These are phyloP conservation scores for Hypomecis punctinalis DNA, from an alignment of 2,888 invertebrate species.

Conservation along the genomic window DNA sequence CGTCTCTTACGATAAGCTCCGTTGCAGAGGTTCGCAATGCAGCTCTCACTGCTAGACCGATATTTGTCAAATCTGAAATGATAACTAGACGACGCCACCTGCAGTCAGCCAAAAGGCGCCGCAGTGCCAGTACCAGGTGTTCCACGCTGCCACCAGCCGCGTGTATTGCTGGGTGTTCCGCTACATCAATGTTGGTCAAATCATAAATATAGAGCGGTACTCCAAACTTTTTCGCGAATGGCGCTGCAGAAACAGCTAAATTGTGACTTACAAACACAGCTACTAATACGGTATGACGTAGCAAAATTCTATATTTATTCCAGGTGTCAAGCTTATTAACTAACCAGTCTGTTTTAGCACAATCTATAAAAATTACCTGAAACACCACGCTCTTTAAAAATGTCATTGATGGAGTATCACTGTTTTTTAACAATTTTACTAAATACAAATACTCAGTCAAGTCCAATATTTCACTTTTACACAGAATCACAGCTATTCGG, in stretches of 20 bases:
- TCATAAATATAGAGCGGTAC: not conserved
- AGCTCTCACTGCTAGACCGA: not conserved
- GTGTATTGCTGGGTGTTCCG: no score
- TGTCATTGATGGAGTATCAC: no score
- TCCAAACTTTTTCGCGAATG: not conserved
- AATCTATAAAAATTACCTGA: not conserved
- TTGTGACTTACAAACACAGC: not conserved
- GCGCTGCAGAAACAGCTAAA: not conserved
- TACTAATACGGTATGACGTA: not conserved
- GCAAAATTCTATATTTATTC: not conserved
- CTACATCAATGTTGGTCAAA: not conserved
- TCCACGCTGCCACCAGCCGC: not conserved
- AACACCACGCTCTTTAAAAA: not conserved
- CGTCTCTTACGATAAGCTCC: not conserved
- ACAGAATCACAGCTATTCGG: not conserved
- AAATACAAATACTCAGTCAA: conserved; percentile 1
- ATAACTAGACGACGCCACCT: conserved; percentile 5
- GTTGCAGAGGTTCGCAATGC: not conserved
- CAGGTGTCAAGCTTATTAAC: not conserved
- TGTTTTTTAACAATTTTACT: not conserved
- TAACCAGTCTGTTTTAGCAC: not conserved
- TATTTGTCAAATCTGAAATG: not conserved
- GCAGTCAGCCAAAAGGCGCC: conserved; percentile 21
- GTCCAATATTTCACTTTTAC: not conserved
- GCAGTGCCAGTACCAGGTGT: conserved; percentile 15